Base-by-base conservation (phyloP, 2,113 vertebrate genomes). In the Bucco capensis region DNA sequence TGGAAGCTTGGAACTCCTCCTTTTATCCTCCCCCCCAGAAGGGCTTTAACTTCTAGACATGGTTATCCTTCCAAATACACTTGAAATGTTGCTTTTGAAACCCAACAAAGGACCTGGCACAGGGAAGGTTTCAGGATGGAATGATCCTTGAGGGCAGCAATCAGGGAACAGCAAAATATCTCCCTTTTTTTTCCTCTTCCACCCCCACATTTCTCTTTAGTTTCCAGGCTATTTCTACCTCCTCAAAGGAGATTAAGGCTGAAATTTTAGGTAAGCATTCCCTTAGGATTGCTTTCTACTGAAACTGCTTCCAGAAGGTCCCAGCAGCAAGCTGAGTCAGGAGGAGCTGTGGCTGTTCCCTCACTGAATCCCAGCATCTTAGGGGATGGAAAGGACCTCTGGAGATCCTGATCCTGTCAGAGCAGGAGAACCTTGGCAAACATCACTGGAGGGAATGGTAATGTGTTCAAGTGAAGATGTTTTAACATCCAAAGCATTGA, bases 21-120 rank as follows among this genome's bases (percentile, higher is more conserved):
- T 94, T 94, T 94, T 89, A 93, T 94, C 95, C 64, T 88, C 24
- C 94, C 93, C 69, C 42, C n/a, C n/a, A n/a, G 74, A 91, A 96
- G 64, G 85, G 83, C 91, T 96, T 96, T 92, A 85, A 94, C 42
- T 92, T 94, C 92, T 82, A 93, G 95, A 76, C 94, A 85, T 38
- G 56, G 66, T 87, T 92, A 90, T 86, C 83, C 92, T 93, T 94
- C 93, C 92, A 93, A 97, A 90, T 91, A 79, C 84, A 31, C 92
- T 92, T 79, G 60, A 67, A 91, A 51, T 96, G 86, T 95, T 95
- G 61, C 49, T 91, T 95, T 96, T 96, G 94, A 94, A 93, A 93
- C 66, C 58, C 60, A 83, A 79, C 89, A 81, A 88, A 94, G 89
- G 86, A 93, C 89, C 90, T 88, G 84, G 81, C 73, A 78, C 81